Conservation (phyloP, 1,140 invertebrate genomes). For the Delia radicum region DNA sequence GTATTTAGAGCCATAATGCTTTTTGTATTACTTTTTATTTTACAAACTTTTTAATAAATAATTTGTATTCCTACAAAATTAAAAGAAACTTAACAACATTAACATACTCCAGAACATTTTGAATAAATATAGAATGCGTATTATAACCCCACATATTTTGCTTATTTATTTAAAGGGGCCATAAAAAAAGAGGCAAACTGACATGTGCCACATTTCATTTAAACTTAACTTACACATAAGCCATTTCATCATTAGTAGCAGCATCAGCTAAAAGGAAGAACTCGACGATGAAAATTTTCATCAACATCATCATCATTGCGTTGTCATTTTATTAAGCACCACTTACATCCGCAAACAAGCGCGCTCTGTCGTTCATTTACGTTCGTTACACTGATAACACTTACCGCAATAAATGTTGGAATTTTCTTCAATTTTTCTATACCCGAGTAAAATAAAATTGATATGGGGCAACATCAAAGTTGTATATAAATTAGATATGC, state of each 20-base stretch:
- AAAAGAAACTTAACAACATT: too few species aligned
- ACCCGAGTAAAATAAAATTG: too few species aligned
- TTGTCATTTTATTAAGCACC: neutral
- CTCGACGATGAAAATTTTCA: neutral
- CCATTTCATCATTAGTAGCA: neutral
- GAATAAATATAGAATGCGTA: neutral
- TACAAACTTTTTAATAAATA: too few species aligned
- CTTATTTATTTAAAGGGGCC: neutral
- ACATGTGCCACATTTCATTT: neutral
- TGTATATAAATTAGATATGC: too few species aligned
- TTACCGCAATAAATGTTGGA: neutral
- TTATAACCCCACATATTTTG: neutral
- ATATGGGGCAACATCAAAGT: too few species aligned
- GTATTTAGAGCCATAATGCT: too few species aligned
- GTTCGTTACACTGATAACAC: constrained; percentile 3
- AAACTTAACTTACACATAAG: neutral
- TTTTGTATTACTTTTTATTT: too few species aligned
- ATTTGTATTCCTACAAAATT: too few species aligned
- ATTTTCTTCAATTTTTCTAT: neutral
- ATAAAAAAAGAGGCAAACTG: neutral
- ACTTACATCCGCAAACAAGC: neutral
- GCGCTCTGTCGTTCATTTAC: neutral
- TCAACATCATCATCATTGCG: neutral
- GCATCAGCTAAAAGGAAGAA: neutral
- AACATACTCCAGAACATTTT: neutral